phyloP scores from a whole-genome alignment of 2,888 invertebrate genomes.

The Keiferia lycopersicella region DNA sequence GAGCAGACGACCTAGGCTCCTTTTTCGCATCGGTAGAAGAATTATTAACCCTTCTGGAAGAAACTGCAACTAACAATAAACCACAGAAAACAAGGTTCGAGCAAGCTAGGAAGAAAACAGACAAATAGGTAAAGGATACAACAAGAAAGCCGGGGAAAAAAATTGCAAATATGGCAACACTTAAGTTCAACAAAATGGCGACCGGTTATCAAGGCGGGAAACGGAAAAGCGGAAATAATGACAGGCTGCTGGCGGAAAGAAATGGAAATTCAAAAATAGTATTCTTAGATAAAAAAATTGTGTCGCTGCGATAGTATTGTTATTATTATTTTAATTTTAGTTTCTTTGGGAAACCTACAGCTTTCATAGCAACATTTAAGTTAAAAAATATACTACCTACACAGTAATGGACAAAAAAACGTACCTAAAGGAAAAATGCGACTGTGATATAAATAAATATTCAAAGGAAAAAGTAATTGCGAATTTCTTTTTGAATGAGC shows the following conservation, averaged over 20 bases:
- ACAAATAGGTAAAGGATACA: conserved; percentile 83
- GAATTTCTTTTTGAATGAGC: no score
- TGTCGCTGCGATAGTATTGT: no score
- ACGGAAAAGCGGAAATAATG: conserved; percentile 49
- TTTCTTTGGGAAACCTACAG: no score
- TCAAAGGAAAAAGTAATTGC: no score
- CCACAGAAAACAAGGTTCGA: conserved; percentile 82
- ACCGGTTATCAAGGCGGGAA: conserved; percentile 55
- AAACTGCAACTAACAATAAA: conserved; percentile 87
- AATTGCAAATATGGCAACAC: conserved; percentile 46
- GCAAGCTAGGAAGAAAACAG: conserved; percentile 89
- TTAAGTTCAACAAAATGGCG: conserved; percentile 42
- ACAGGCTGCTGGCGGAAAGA: conserved; percentile 61
- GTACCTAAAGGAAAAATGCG: no score
- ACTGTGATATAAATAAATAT: no score
- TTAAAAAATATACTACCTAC: no score
- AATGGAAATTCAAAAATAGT: no score
- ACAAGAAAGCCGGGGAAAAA: conserved; percentile 57
- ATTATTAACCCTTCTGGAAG: conserved; percentile 93
- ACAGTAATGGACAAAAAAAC: no score
- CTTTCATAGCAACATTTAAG: no score
- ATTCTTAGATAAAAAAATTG: no score
- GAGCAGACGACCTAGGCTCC: conserved; percentile 80
- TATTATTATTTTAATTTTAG: no score
- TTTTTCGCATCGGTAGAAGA: conserved; percentile 93